These are phyloP conservation scores for Holacanthella duospinosa DNA, from an alignment of 2,888 invertebrate species.

Conservation along the genomic window DNA sequence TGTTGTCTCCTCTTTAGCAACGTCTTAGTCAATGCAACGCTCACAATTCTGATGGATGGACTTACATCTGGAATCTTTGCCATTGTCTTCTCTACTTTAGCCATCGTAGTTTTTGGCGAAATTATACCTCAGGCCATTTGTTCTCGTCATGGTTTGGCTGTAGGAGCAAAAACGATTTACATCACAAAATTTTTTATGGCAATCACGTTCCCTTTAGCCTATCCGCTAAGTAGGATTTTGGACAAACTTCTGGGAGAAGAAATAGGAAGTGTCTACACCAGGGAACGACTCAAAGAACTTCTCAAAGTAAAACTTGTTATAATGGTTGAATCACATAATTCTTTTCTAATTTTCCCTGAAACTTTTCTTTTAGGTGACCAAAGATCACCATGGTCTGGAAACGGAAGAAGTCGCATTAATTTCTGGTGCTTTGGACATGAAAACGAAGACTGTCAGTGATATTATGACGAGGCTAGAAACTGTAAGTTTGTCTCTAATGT, in stretches of 20 bases:
- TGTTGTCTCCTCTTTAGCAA: constrained; percentile 66
- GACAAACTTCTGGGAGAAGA: constrained; percentile 89
- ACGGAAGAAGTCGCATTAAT: constrained; percentile 95
- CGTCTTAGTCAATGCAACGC: constrained; percentile 92
- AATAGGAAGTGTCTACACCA: constrained; percentile 91
- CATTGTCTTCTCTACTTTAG: constrained; percentile 76
- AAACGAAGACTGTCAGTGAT: constrained; percentile 82
- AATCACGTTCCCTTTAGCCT: constrained; percentile 82
- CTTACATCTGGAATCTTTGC: constrained; percentile 84
- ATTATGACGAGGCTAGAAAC: constrained; percentile 94
- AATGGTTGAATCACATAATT: too few relatives aligned
- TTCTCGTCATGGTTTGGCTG: constrained; percentile 84
- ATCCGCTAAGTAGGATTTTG: constrained; percentile 77
- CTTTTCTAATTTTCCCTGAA: too few relatives aligned
- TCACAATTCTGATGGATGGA: constrained; percentile 90
- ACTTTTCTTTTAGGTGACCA: constrained; percentile 59
- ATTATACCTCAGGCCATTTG: constrained; percentile 94
- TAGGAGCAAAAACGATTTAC: constrained; percentile 89
- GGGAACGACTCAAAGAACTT: constrained; percentile 89
- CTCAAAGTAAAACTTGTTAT: constrained; percentile 65
- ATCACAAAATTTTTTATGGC: constrained; percentile 90
- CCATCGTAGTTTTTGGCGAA: constrained; percentile 94
- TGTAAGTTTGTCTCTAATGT: neutral
- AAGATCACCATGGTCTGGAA: constrained; percentile 76
- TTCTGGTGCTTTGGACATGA: constrained; percentile 87